Conservation (phyloP, 1,140 invertebrate genomes). For the Condylostylus longicornis region DNA sequence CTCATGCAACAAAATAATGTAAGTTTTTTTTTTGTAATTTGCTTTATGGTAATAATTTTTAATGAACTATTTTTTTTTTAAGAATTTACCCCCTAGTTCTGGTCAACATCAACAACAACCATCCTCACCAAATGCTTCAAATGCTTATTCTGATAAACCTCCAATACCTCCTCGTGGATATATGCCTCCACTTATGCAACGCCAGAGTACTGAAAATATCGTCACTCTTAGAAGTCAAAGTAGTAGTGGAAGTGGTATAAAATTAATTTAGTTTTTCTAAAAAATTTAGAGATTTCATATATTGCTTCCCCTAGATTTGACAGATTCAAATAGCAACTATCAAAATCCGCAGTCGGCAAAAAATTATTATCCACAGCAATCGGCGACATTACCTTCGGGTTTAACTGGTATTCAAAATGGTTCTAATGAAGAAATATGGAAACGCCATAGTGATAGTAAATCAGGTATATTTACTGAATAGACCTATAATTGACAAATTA, state of each 20-base stretch:
- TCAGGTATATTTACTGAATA: no score
- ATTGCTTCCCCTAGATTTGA: slow-evolving; percentile 13
- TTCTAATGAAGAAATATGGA: slow-evolving; percentile 16
- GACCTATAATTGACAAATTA: no score
- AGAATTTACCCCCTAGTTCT: not conserved
- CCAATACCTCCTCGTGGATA: slow-evolving; percentile 40
- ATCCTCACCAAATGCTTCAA: slow-evolving; percentile 25
- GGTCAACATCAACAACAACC: slow-evolving; percentile 33
- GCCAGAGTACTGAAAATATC: slow-evolving; percentile 29
- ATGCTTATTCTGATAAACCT: slow-evolving; percentile 32
- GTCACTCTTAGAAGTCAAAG: slow-evolving; percentile 20
- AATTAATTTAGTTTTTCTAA: not conserved
- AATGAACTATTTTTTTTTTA: not conserved
- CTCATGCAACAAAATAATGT: slow-evolving; percentile 18
- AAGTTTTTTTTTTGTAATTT: not conserved
- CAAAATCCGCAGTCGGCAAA: slow-evolving; percentile 8
- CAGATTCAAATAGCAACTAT: slow-evolving; percentile 9
- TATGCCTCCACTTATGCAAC: slow-evolving; percentile 35
- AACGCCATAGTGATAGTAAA: slow-evolving; percentile 26
- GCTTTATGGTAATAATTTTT: not conserved
- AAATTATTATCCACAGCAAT: slow-evolving; percentile 9
- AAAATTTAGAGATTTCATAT: not conserved
- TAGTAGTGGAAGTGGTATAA: slow-evolving; percentile 21
- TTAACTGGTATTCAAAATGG: slow-evolving; percentile 22
- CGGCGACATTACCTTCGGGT: slow-evolving; percentile 21